These are phyloP conservation scores for Dissostichus mawsoni DNA, from an alignment of 2,113 vertebrate species.

Conservation along the genomic window DNA sequence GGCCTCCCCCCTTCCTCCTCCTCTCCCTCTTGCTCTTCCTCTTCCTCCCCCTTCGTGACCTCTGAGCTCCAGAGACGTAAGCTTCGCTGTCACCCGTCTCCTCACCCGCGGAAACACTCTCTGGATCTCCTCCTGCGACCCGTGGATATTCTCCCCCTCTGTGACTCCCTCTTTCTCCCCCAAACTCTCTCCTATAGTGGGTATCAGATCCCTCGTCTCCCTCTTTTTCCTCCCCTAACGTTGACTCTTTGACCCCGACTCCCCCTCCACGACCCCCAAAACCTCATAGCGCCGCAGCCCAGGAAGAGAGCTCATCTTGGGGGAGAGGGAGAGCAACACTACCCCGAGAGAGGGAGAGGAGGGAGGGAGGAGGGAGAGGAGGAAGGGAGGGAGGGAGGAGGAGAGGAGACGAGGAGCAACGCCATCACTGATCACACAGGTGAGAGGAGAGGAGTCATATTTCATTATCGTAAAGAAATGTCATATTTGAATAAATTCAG, in stretches of 20 bases:
- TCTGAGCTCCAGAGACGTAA: slow-evolving; percentile 38
- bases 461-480: no score
- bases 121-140: slow-evolving; percentile 72
- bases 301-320: slow-evolving; percentile 13
- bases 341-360: slow-evolving; percentile 43
- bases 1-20: slow-evolving; percentile 25
- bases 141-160: background rate
- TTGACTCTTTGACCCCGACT: slow-evolving; percentile 50
- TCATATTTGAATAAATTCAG: no score
- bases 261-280: slow-evolving; percentile 77
- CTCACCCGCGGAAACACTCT: slow-evolving; percentile 78
- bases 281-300: slow-evolving; percentile 34
- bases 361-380: slow-evolving; percentile 20
- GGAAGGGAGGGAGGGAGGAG: background rate
- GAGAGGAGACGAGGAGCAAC: slow-evolving; percentile 31
- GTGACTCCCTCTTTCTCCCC: no score
- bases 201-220: slow-evolving; percentile 68
- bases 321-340: slow-evolving; percentile 1
- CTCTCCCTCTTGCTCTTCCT: slow-evolving; percentile 1
- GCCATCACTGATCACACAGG: slow-evolving; percentile 15
- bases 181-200: background rate
- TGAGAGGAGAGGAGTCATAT: slow-evolving; percentile 3
- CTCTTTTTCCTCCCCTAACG: slow-evolving; percentile 60
- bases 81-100: slow-evolving; percentile 66
- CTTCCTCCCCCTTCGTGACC: slow-evolving; percentile 21